Base-by-base conservation (phyloP, 2,113 vertebrate species). In the Peromyscus maniculatus region DNA sequence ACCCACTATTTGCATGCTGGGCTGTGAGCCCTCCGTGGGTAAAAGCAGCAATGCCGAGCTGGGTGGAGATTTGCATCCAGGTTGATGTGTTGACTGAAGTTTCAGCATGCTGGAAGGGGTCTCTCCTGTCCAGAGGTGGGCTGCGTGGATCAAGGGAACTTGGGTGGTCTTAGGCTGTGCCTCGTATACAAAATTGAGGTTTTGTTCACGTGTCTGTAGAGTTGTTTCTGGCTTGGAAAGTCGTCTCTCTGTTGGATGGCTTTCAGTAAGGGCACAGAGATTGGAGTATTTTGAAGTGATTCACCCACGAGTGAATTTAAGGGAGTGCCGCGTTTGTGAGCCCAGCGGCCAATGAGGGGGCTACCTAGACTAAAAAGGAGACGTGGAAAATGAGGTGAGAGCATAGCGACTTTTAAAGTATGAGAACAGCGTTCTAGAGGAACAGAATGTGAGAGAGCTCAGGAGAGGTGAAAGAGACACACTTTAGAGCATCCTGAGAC, bases 1-100 rank as follows among this genome's bases (percentile, higher is more conserved):
- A 12, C 91, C 55, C 75, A 39, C 87, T 52, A 96, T 98, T 97
- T 98, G 97, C 97, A 98, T 98, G 91, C 87, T 24, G 97, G 91
- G 94, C 79, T 83, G 82, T 24, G 86, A 71, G 79, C 93, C 10
- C 57, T 36, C 0, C 4, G 57, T 59, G 87, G 82, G 7, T 87
- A 2, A 74, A 91, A 89, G 24, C 22, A 33, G 67, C 62, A 79
- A 87, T 74, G 52, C 10, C 31, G 78, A 67, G 74, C 16, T 90
- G 90, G 52, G 91, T 80, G 39, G 26, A 33, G 33, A 95, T 96
- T 95, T 97, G 93, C 96, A 97, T 97, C 91, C 64, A 57, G 78
- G 26, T 7, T 17, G 87, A n/a, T 67, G 57, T 19, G 21, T 62
- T 31, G 78, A 64, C 43, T 87, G 64, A 91, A 52, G 39, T 92